Conservation (phyloP, 2,113 vertebrate species). For the Peromyscus maniculatus region DNA sequence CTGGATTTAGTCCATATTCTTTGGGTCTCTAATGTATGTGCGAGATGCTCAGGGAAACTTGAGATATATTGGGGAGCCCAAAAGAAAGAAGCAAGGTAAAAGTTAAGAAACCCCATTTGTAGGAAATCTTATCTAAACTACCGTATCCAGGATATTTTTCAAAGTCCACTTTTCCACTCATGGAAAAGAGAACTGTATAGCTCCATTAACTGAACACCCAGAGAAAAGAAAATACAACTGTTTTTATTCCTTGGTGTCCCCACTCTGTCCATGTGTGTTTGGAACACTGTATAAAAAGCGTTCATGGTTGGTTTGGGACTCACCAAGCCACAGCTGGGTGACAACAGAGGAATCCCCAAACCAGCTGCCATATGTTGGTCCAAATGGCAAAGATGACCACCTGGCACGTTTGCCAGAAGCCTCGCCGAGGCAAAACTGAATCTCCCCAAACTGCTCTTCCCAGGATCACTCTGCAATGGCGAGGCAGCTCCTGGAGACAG, state of each 20-base stretch:
- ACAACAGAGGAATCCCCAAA: constrained; percentile 69
- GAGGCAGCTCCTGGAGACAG: constrained; percentile 78
- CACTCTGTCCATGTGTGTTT: constrained; percentile 45
- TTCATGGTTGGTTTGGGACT: constrained; percentile 24
- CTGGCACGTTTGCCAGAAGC: constrained; percentile 28
- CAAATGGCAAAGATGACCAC: constrained; percentile 62
- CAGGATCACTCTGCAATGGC: constrained; percentile 68
- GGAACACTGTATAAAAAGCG: constrained; percentile 54
- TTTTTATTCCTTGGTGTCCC: constrained; percentile 52
- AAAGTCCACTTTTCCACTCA: constrained; percentile 9
- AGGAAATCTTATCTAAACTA: constrained; percentile 69
- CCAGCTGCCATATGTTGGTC: constrained; percentile 64
- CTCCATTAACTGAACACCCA: constrained; percentile 65
- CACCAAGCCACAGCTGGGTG: constrained; percentile 73
- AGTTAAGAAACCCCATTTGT: constrained; percentile 73
- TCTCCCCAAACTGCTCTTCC: constrained; percentile 76
- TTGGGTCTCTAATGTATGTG: constrained; percentile 70
- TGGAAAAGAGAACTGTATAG: constrained; percentile 71
- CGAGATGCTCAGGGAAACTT: constrained; percentile 77
- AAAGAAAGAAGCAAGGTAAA: constrained; percentile 76
- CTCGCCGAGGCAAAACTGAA: constrained; percentile 71
- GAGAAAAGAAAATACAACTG: constrained; percentile 69
- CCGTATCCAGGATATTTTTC: constrained; percentile 47
- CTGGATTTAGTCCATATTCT: constrained; percentile 77
- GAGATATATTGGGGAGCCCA: constrained; percentile 67